phyloP scores from a whole-genome alignment of 2,888 invertebrate species.

The Balanococcus diminutus region DNA sequence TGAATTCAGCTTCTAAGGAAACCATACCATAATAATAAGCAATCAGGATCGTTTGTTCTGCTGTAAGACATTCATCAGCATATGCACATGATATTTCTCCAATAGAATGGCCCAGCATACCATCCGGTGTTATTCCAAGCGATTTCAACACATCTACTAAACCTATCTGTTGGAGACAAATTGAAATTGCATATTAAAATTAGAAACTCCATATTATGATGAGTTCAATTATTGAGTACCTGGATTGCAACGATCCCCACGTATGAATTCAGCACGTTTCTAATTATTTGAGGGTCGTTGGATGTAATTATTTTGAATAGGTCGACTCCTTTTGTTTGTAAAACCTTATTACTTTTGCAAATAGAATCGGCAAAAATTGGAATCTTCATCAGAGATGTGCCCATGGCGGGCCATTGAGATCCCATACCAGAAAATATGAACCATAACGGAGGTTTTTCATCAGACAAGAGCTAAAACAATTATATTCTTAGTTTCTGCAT shows the following conservation, averaged over 20 bases:
- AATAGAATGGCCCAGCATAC: too few species aligned
- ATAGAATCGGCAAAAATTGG: constrained; percentile 72
- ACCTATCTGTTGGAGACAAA: too few species aligned
- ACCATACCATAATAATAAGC: too few species aligned
- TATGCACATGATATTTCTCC: too few species aligned
- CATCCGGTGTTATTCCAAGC: too few species aligned
- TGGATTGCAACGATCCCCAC: constrained; percentile 75
- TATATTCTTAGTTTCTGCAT: background rate
- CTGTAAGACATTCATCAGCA: too few species aligned
- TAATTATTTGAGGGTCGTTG: constrained; percentile 68
- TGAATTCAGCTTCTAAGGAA: too few species aligned
- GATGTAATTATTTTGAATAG: constrained; percentile 69
- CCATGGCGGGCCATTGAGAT: constrained; percentile 75
- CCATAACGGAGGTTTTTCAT: constrained; percentile 66
- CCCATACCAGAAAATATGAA: constrained; percentile 79
- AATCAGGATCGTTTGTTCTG: too few species aligned
- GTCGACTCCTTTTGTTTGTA: constrained; percentile 69
- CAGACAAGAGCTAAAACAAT: background rate
- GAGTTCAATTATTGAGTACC: too few species aligned
- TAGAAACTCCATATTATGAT: too few species aligned
- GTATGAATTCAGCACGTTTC: constrained; percentile 73
- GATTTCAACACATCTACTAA: too few species aligned
- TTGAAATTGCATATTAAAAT: too few species aligned
- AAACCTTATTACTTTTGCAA: constrained; percentile 65
- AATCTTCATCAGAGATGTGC: constrained; percentile 69